phyloP scores from a whole-genome alignment of 2,888 invertebrate genomes.

The Chydorus sphaericus region DNA sequence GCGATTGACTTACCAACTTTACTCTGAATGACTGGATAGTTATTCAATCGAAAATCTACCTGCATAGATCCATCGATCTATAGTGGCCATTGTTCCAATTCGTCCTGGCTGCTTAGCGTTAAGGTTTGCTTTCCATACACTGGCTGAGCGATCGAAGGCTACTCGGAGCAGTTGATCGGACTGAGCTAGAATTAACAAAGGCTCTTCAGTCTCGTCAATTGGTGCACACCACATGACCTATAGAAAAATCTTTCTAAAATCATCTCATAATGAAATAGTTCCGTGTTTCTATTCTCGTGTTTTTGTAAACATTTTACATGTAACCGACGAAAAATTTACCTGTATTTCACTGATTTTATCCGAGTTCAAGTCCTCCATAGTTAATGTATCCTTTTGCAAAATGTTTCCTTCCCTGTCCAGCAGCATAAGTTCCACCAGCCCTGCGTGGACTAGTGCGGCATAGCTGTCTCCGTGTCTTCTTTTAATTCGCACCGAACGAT shows the following conservation, averaged over 20 bases:
- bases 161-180: slow-evolving; percentile 1
- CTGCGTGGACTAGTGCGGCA: background rate
- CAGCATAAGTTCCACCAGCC: background rate
- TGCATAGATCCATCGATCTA: background rate
- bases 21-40: background rate
- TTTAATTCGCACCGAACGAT: no score
- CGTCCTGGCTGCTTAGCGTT: background rate
- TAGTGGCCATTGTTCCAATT: background rate
- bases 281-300: no score
- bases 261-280: no score
- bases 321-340: no score
- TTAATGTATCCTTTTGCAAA: background rate
- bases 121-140: background rate
- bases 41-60: background rate
- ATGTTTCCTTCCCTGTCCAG: background rate
- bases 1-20: no score
- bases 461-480: background rate
- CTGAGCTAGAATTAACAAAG: background rate
- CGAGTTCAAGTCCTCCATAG: background rate
- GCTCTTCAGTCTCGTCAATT: background rate
- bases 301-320: no score
- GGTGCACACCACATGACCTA: slow-evolving; percentile 5
- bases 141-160: background rate
- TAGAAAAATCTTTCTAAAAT: no score
- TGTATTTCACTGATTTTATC: background rate